These are phyloP conservation scores for Astatotilapia flaviijosephi DNA, from an alignment of 2,113 vertebrate species.

Conservation along the genomic window DNA sequence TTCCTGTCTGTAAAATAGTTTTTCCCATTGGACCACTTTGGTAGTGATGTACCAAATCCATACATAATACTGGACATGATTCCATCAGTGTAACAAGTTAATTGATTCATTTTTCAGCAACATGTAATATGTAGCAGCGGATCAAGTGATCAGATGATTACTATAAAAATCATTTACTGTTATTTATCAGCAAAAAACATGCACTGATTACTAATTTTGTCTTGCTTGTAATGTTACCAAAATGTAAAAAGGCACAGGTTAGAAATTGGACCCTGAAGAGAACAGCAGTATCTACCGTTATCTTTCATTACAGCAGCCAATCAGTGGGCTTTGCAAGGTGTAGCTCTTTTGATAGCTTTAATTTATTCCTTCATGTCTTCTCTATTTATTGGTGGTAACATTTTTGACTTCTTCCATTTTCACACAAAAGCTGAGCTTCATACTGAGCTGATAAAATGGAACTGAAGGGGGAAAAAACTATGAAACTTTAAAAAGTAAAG, in stretches of 20 bases:
- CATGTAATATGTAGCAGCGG: accelerated
- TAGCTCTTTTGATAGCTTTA: neutral
- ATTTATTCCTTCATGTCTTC: neutral
- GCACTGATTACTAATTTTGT: neutral
- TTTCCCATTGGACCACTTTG: neutral
- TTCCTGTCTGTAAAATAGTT: neutral
- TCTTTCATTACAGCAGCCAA: neutral
- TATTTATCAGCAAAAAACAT: neutral
- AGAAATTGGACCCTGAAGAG: neutral
- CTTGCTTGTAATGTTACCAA: neutral
- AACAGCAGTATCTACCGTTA: neutral
- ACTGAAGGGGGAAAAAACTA: neutral
- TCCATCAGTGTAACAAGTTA: neutral
- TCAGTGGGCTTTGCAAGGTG: neutral
- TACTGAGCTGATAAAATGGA: neutral
- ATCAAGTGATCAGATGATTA: neutral
- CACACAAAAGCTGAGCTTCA: neutral
- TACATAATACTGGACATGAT: neutral
- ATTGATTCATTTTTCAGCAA: neutral
- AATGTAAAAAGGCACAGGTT: neutral
- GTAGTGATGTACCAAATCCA: neutral
- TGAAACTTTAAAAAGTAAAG: neutral
- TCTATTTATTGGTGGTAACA: neutral
- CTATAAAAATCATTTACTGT: neutral
- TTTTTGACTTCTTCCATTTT: neutral